phyloP scores from a whole-genome alignment of 2,888 invertebrate genomes.

The Drosophila mimica region DNA sequence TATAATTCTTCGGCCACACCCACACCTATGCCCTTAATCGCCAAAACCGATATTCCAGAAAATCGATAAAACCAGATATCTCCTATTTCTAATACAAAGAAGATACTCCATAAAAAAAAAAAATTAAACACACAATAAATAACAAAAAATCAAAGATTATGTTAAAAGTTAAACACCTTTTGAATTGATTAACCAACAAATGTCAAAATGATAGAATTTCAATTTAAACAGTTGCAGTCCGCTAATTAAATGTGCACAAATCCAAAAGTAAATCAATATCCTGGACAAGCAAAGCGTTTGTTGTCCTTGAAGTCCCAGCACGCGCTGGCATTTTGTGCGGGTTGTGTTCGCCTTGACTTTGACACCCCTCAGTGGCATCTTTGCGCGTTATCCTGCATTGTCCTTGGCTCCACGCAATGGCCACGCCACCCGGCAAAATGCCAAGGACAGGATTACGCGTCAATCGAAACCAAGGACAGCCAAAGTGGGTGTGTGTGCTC shows the following conservation, averaged over 20 bases:
- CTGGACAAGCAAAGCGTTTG: slow-evolving; percentile 44
- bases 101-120: no score
- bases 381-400: slow-evolving; percentile 67
- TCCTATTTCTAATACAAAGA: no score
- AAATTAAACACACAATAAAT: background rate
- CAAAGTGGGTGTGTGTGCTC: slow-evolving; percentile 37
- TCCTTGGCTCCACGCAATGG: slow-evolving; percentile 61
- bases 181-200: background rate
- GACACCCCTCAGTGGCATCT: slow-evolving; percentile 59
- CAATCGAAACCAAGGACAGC: slow-evolving; percentile 71
- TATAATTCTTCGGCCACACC: no score
- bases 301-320: slow-evolving; percentile 69
- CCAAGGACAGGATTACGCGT: slow-evolving; percentile 69
- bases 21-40: no score
- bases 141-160: background rate
- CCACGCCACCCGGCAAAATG: slow-evolving; percentile 45
- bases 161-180: background rate
- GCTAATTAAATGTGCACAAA: slow-evolving; percentile 72
- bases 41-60: no score
- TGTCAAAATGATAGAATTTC: slow-evolving; percentile 38
- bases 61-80: no score
- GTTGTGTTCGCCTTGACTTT: slow-evolving; percentile 74
- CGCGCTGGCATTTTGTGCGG: slow-evolving; percentile 56
- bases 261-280: slow-evolving; percentile 70
- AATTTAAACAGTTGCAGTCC: slow-evolving; percentile 54